Conservation (phyloP, 2,113 vertebrate genomes). For the Ardeotis arabs region DNA sequence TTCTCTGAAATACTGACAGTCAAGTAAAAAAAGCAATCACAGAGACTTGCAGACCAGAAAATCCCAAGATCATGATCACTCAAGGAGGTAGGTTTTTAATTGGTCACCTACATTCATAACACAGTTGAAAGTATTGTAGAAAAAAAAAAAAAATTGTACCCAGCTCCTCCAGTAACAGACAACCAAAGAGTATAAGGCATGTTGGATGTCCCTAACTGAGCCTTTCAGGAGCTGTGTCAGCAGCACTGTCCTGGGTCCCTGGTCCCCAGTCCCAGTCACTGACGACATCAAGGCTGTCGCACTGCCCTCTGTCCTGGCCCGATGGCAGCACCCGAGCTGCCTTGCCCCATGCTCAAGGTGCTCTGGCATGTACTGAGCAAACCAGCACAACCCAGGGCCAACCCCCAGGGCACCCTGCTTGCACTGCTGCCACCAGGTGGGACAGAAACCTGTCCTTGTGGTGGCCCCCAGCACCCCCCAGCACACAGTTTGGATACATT, state of each 20-base stretch:
- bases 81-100: conserved; percentile 31
- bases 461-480: rapidly evolving
- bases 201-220: background rate
- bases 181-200: background rate
- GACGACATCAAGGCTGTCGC: background rate
- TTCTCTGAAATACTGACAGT: background rate
- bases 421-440: background rate
- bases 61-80: conserved; percentile 28
- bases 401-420: background rate
- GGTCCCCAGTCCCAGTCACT: background rate
- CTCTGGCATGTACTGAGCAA: background rate
- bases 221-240: background rate
- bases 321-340: rapidly evolving
- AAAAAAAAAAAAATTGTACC: background rate
- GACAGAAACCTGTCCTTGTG: background rate
- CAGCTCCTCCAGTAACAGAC: background rate
- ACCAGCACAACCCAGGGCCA: background rate
- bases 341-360: background rate
- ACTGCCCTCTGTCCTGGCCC: background rate
- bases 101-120: background rate
- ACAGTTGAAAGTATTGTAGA: background rate
- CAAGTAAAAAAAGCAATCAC: conserved; percentile 31
- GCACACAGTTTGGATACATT: background rate
- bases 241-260: background rate
- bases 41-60: conserved; percentile 36